These are phyloP conservation scores for Capromys pilorides DNA, from an alignment of 2,797 vertebrate genomes.

Conservation along the genomic window DNA sequence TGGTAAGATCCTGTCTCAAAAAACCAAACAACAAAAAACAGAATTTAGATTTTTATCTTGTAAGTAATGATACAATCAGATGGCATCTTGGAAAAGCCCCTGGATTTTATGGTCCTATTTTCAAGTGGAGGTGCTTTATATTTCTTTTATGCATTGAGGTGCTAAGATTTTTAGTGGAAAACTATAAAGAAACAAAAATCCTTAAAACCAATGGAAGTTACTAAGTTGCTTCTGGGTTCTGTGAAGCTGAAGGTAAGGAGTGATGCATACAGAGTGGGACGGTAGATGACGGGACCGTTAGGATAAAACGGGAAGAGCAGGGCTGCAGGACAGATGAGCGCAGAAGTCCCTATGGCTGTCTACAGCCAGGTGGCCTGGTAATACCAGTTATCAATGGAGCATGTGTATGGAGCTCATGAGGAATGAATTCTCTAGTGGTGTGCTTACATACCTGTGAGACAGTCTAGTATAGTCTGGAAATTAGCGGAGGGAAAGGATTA, in stretches of 20 bases:
- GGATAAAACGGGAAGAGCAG: background rate
- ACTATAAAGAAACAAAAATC: background rate
- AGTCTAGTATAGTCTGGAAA: background rate
- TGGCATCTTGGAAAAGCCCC: background rate
- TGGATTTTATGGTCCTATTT: background rate
- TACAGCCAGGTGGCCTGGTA: background rate
- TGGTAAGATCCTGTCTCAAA: background rate
- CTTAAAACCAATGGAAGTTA: slow-evolving; percentile 20
- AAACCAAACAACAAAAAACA: background rate
- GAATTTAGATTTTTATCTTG: slow-evolving; percentile 36
- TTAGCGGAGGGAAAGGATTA: background rate
- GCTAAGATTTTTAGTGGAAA: slow-evolving; percentile 42
- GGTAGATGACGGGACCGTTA: background rate
- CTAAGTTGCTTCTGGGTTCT: background rate
- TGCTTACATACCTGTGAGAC: background rate
- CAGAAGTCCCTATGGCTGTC: background rate
- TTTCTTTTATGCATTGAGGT: background rate
- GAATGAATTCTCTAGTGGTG: background rate
- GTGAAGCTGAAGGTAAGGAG: slow-evolving; percentile 29
- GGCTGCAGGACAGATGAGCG: background rate
- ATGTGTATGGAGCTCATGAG: background rate
- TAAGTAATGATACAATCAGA: background rate
- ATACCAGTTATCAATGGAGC: background rate
- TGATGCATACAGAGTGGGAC: background rate
- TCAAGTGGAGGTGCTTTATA: background rate